Conservation (phyloP, 2,113 vertebrate species). For the Sapayoa aenigma region DNA sequence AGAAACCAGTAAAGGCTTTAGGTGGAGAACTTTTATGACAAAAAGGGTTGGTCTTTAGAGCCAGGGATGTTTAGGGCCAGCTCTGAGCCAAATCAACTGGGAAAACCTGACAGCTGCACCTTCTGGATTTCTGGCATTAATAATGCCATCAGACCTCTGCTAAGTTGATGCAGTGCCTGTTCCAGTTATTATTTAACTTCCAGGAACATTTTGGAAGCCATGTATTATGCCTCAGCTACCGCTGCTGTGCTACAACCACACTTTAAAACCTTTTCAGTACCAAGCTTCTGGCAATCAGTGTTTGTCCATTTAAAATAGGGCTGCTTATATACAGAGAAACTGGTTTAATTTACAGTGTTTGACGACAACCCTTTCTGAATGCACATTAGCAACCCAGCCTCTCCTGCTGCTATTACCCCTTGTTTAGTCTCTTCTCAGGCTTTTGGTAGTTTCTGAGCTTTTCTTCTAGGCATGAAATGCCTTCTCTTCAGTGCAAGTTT, state of each 20-base stretch:
- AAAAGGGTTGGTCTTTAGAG: neutral
- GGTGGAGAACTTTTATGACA: neutral
- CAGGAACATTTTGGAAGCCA: constrained; percentile 40
- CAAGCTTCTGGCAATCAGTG: neutral
- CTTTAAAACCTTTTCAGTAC: neutral
- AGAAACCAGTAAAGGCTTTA: neutral
- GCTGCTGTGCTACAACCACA: neutral
- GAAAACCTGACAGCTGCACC: neutral
- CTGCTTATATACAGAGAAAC: neutral
- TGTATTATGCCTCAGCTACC: neutral
- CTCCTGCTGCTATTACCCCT: neutral
- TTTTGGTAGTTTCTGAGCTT: neutral
- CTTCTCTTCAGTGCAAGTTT: neutral
- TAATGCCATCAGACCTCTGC: constrained; percentile 29
- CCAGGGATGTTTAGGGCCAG: neutral
- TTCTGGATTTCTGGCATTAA: constrained; percentile 35
- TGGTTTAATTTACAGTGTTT: neutral
- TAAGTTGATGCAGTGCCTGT: constrained; percentile 27
- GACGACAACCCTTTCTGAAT: neutral
- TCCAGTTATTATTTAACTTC: constrained; percentile 66
- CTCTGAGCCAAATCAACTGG: neutral
- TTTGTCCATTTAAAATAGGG: neutral
- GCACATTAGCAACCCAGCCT: neutral
- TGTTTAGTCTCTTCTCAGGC: neutral
- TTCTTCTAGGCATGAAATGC: neutral